Conservation (phyloP, 2,113 vertebrate genomes). For the Pithys albifrons region DNA sequence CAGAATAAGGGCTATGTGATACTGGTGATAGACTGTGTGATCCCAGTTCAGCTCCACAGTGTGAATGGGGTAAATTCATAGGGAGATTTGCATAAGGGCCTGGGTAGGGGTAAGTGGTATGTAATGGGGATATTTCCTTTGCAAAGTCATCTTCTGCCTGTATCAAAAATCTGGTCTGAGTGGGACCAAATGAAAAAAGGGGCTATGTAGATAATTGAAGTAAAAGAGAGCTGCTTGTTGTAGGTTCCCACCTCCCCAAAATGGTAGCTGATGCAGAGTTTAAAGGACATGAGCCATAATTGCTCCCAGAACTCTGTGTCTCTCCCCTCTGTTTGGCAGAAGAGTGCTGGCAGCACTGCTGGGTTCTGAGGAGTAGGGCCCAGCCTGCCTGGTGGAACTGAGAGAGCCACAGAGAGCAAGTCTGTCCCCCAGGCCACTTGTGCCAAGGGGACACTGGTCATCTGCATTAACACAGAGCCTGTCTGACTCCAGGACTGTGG, state of each 20-base stretch:
- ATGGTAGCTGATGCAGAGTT: neutral
- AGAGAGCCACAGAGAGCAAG: neutral
- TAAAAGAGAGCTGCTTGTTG: neutral
- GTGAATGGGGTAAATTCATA: neutral
- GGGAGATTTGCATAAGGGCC: neutral
- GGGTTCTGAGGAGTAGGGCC: neutral
- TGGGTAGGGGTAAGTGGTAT: rapidly evolving
- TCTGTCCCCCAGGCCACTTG: neutral
- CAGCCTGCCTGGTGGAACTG: rapidly evolving
- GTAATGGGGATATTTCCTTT: neutral
- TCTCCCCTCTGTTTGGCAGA: neutral
- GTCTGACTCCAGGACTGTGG: neutral
- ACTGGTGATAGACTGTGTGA: neutral
- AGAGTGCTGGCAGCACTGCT: neutral
- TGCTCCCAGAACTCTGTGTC: neutral
- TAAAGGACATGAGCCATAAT: neutral
- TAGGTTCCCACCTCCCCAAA: neutral
- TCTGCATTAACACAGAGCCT: neutral
- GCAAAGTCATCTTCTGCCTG: neutral
- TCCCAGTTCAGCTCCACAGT: neutral
- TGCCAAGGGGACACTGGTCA: neutral
- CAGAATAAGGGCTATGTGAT: neutral
- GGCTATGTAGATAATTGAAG: neutral
- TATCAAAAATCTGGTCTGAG: neutral
- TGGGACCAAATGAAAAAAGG: neutral